Evolutionary conservation across 2,797 vertebrate genomes (phyloP).

Genomic region (Phalanger gymnotis): DNA sequence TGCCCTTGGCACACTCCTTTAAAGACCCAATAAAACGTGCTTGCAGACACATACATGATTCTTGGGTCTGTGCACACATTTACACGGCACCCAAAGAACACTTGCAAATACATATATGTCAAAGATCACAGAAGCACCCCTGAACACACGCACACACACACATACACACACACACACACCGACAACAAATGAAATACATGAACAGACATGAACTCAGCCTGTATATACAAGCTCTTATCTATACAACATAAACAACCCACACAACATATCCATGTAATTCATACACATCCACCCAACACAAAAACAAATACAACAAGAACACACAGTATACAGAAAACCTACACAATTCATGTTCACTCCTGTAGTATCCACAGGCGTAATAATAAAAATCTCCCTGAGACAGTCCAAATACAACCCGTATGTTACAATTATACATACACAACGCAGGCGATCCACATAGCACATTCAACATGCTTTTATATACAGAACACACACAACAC

Average conservation of each 20-base stretch:
- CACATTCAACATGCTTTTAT: rapidly evolving
- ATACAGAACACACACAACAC: background rate
- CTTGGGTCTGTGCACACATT: background rate
- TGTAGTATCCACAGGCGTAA: background rate
- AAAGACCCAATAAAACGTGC: background rate
- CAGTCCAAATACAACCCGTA: background rate
- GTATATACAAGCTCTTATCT: background rate
- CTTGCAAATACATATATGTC: background rate
- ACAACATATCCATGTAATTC: background rate
- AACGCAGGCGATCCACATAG: background rate
- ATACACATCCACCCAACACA: background rate
- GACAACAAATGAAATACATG: background rate
- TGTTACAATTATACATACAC: background rate
- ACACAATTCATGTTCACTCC: background rate
- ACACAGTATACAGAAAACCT: background rate
- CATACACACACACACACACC: background rate
- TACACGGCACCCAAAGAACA: background rate
- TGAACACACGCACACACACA: background rate
- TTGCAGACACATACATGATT: background rate
- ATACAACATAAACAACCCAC: background rate
- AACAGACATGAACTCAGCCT: background rate
- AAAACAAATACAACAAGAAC: background rate
- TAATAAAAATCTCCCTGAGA: background rate
- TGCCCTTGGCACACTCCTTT: background rate
- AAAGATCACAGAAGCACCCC: background rate